Base-by-base conservation (phyloP, 1,140 invertebrate species). In the Teleogryllus occipitalis region DNA sequence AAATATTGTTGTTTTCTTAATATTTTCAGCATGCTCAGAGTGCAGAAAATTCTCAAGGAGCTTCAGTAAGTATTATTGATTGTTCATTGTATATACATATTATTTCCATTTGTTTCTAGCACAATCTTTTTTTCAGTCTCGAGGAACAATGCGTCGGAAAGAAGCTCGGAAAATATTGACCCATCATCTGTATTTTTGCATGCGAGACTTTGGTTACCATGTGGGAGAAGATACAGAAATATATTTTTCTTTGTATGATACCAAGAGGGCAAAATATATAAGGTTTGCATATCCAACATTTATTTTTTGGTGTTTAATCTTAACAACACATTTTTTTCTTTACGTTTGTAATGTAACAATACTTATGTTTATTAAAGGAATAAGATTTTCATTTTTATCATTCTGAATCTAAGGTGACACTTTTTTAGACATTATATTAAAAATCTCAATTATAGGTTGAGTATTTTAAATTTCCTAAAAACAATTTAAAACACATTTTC, bases 191-290 rank as follows among this genome's bases (percentile, higher is more conserved):
- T 95, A 95, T 85, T 93, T 96, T 84, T 95, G 93, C 83, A 95
- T 96, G 92, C 86, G 95, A 8, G 94, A 96, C 84, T 96, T 96
- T 84, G 93, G 94, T 0, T 93, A 95, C 83, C 91, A 92, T 18
- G 81, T 81, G n/a, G 94, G 94, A 0, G 96, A 97, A 85, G 95
- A 96, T 83, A 92, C 93, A 0, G 96, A 97, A 87, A 91, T 97
- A 8, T 93, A 95, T 82, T 93, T 97, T 83, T 95, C 94, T 75
- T 85, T 98, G 0, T 97, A 95, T 85, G 95, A 97, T 85, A 91
- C 91, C 4, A 91, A 90, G 82, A 89, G 91, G 80, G 89, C 89
- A 79, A 86, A 87, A 82, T 88, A 86, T 82, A 86, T 90, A 73
- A 89, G 88, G 88, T 89, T 39, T 39, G 27, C 27, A 39, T 5